phyloP scores from a whole-genome alignment of 1,140 invertebrate genomes.

The Drosophila kurseongensis region DNA sequence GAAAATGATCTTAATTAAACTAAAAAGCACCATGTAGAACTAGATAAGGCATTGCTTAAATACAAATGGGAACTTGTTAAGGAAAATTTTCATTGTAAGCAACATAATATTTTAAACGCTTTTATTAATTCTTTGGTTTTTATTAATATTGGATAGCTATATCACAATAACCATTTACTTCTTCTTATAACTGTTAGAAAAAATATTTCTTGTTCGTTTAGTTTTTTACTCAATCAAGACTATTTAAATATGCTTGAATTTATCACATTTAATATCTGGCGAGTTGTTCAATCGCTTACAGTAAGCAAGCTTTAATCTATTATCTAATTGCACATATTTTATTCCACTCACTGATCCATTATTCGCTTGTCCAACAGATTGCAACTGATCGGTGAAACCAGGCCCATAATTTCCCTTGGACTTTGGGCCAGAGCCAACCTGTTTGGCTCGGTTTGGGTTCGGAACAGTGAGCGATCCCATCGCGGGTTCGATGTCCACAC shows the following conservation, averaged over 20 bases:
- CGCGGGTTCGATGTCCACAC: slow-evolving; percentile 13
- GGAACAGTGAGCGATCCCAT: background rate
- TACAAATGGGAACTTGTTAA: too few relatives aligned
- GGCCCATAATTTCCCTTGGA: background rate
- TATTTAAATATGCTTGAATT: background rate
- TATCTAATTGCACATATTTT: background rate
- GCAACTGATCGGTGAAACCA: slow-evolving; percentile 10
- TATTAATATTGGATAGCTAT: too few relatives aligned
- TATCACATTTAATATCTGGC: background rate
- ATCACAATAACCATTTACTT: too few relatives aligned
- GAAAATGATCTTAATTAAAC: too few relatives aligned
- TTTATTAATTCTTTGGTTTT: too few relatives aligned
- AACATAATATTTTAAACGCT: too few relatives aligned
- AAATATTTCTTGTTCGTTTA: too few relatives aligned
- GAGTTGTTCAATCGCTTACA: background rate
- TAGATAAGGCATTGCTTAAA: too few relatives aligned
- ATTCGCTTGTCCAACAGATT: slow-evolving; percentile 7
- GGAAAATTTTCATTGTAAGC: too few relatives aligned
- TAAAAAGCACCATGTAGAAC: too few relatives aligned
- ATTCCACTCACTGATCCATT: slow-evolving; percentile 20
- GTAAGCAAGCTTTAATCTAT: background rate
- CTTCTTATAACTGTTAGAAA: too few relatives aligned
- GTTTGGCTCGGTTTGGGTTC: slow-evolving; percentile 4
- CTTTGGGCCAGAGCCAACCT: slow-evolving; percentile 4
- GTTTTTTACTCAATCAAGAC: too few relatives aligned